A percentile compares a stretch with the other conserved stretches of the same genome.
phyloP scores from a whole-genome alignment of 2,113 vertebrate genomes.

The Laticauda colubrina region DNA sequence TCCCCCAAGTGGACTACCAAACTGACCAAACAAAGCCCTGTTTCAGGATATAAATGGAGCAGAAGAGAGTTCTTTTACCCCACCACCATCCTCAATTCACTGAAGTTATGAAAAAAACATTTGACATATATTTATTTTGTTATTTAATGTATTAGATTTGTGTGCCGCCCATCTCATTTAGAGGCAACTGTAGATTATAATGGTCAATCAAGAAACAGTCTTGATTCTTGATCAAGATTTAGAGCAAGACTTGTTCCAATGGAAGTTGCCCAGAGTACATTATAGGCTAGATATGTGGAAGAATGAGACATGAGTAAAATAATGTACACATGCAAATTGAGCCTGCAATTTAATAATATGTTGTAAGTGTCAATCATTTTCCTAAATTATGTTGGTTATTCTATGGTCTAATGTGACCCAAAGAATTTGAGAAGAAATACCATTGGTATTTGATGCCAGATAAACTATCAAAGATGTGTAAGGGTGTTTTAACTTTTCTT shows the following conservation, averaged over 20 bases:
- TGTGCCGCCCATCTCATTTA: background rate
- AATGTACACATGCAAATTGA: constrained; percentile 44
- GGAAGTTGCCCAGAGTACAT: background rate
- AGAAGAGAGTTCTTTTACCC: background rate
- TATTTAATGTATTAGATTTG: background rate
- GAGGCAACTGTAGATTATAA: background rate
- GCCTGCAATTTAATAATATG: constrained; percentile 21
- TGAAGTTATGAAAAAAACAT: background rate
- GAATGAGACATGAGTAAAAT: constrained; percentile 32
- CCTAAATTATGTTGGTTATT: constrained; percentile 21
- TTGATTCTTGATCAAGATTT: background rate
- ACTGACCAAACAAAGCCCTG: background rate
- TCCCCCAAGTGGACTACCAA: background rate
- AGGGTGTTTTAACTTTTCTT: background rate
- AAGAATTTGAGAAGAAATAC: constrained; percentile 58
- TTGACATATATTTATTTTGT: background rate
- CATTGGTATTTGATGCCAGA: constrained; percentile 3
- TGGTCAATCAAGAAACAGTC: constrained; percentile 43
- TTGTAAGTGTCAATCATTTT: background rate
- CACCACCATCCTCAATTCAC: too few relatives aligned
- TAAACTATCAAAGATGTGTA: background rate
- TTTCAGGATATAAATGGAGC: background rate
- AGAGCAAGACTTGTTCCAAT: background rate
- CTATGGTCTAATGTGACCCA: constrained; percentile 58
- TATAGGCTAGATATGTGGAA: constrained; percentile 44